Evolutionary conservation across 2,797 vertebrate genomes (phyloP).

Genomic region (Peromyscus aztecus): DNA sequence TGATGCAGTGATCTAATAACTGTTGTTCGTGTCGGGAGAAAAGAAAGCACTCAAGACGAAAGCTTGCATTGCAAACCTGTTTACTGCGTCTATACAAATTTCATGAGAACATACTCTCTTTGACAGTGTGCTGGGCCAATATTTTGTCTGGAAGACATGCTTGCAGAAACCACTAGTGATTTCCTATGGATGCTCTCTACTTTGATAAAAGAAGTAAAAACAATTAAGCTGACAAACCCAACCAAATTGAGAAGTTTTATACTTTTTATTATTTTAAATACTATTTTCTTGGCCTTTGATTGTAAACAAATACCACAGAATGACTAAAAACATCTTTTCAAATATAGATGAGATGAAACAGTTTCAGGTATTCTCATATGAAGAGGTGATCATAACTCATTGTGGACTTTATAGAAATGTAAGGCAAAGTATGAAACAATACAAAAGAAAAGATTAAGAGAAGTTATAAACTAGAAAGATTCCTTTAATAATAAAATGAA

Average conservation of each 20-base stretch:
- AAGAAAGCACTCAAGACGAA: constrained; percentile 72
- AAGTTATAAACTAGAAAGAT: constrained; percentile 40
- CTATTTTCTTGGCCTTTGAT: constrained; percentile 15
- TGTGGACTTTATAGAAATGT: constrained; percentile 5
- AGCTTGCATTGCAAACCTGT: constrained; percentile 66
- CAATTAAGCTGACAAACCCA: constrained; percentile 37
- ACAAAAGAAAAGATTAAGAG: constrained; percentile 13
- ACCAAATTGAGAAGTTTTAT: constrained; percentile 47
- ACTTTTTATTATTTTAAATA: constrained; percentile 53
- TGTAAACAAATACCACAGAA: background rate
- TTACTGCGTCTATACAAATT: constrained; percentile 64
- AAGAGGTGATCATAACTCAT: background rate
- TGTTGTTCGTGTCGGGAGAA: constrained; percentile 56
- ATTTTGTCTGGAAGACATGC: constrained; percentile 54
- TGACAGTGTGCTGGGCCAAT: constrained; percentile 57
- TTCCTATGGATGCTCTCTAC: constrained; percentile 19
- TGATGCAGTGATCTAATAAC: constrained; percentile 76
- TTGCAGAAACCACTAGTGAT: constrained; percentile 36
- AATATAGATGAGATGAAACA: background rate
- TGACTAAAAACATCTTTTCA: constrained; percentile 52
- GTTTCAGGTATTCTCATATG: background rate
- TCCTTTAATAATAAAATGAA: constrained; percentile 42
- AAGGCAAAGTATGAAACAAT: background rate
- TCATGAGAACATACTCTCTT: constrained; percentile 59
- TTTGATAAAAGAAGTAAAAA: constrained; percentile 58